phyloP scores from a whole-genome alignment of 2,113 vertebrate genomes.

The Beaufortia kweichowensis region DNA sequence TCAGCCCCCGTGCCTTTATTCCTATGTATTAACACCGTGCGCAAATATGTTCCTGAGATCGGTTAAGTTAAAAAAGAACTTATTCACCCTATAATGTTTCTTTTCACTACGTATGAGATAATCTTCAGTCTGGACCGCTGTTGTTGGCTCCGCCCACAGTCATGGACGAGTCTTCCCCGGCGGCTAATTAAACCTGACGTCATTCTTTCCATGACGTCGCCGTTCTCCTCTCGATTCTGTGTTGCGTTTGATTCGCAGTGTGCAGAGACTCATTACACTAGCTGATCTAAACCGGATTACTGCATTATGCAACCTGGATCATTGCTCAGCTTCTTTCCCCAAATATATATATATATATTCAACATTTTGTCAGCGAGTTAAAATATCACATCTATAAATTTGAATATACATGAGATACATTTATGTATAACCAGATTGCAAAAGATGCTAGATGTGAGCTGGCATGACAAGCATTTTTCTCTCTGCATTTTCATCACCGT shows the following conservation, averaged over 20 bases:
- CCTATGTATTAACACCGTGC: neutral
- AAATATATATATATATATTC: neutral
- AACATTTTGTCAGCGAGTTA: neutral
- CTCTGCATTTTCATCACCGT: neutral
- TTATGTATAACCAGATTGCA: constrained; percentile 10
- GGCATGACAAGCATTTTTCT: constrained; percentile 9
- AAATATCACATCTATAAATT: neutral
- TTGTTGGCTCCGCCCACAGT: constrained; percentile 64
- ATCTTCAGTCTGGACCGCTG: constrained; percentile 46
- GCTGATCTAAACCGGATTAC: constrained; percentile 1
- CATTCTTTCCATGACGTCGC: constrained; percentile 83
- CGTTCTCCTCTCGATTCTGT: constrained; percentile 56
- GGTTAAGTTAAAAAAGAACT: constrained; percentile 44
- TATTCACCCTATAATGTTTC: constrained; percentile 19
- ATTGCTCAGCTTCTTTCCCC: neutral
- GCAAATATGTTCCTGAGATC: neutral
- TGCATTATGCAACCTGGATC: neutral
- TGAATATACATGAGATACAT: neutral
- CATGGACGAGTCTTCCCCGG: constrained; percentile 68
- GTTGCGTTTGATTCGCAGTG: constrained; percentile 35
- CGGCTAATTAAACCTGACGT: constrained; percentile 79
- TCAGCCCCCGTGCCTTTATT: constrained; percentile 47
- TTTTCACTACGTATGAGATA: constrained; percentile 27
- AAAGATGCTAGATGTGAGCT: constrained; percentile 1
- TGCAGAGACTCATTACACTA: constrained; percentile 19